These are phyloP conservation scores for Latrodectus geometricus DNA, from an alignment of 1,140 invertebrate species.

Conservation along the genomic window DNA sequence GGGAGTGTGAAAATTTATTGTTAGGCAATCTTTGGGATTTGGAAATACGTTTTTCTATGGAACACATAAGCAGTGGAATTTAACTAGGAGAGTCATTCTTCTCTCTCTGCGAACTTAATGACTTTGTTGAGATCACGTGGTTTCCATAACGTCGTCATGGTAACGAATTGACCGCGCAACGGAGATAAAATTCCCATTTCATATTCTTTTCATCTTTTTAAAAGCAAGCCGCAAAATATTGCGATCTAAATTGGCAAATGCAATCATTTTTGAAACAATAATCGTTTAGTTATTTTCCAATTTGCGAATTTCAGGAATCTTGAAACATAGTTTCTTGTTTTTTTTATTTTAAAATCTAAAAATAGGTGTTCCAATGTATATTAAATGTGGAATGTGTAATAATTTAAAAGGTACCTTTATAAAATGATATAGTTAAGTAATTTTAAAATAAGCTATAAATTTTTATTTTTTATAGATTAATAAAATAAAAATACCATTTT, in stretches of 20 bases:
- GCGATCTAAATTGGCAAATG: not conserved
- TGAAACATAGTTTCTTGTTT: not conserved
- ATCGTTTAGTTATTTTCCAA: too few species aligned
- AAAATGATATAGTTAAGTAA: too few species aligned
- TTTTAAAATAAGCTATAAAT: too few species aligned
- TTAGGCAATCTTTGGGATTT: too few species aligned
- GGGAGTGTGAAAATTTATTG: too few species aligned
- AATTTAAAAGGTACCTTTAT: not conserved
- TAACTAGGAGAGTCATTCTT: not conserved
- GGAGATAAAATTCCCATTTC: conserved; percentile 49
- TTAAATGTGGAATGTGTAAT: not conserved
- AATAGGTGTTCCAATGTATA: not conserved
- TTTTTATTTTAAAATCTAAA: not conserved
- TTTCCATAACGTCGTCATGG: conserved; percentile 28
- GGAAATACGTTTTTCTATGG: too few species aligned
- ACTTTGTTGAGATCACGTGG: conserved; percentile 37
- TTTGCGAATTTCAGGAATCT: not conserved
- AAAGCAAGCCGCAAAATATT: conserved; percentile 1
- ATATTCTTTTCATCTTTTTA: conserved; percentile 31
- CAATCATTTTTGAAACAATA: not conserved
- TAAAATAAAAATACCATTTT: too few species aligned
- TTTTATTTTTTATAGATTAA: too few species aligned
- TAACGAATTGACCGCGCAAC: conserved; percentile 42
- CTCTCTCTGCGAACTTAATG: conserved; percentile 25
- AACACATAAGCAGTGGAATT: not conserved